Evolutionary conservation across 2,113 vertebrate species (phyloP), one percentile per base, ranked within the genome.

Genomic region (Grantiella picta): DNA sequence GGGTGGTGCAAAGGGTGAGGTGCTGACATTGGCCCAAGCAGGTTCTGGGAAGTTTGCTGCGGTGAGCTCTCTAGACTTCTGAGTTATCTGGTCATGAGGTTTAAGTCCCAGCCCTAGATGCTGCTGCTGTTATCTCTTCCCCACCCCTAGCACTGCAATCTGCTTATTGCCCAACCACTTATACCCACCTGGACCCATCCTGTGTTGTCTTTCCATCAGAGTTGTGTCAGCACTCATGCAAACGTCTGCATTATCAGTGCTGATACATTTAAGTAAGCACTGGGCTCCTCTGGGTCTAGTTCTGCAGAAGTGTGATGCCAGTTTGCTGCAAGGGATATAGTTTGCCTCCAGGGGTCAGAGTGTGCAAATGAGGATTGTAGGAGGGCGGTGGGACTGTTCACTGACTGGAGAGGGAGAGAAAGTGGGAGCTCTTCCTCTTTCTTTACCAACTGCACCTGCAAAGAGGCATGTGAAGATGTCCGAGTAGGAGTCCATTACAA

Each of bases 21-120:
- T 0, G 0, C 60, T 68, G 83, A 47, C 35, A 4, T 57, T 29
- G 54, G 42, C 59, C 63, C 50, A 59, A 10, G 59, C 33, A 64
- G 64, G 11, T 69, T 71, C 8, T 18, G 71, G 29, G 71, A 77
- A 15, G 20, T 86, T 82, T 78, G 42, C 57, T 76, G 33, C 52
- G 47, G 3, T 56, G 25, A 4, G 0, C 5, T 83, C 15, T 76
- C 57, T 18, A 24, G 60, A 20, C 31, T 82, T 47, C 5, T 5
- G 33, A 82, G 56, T 80, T 88, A 45, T 15, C 52, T 73, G 79
- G 11, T 33, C 24, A 15, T 24, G 59, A 80, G 42, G 38, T 61
- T 91, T 89, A 90, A 94, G 73, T 94, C 63, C 50, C 44, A 90
- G 56, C 44, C 68, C 36, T n/a, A 85, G 66, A n/a, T 50, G 42